Conservation (phyloP, 2,888 invertebrate species). For the Drosophila planitibia region DNA sequence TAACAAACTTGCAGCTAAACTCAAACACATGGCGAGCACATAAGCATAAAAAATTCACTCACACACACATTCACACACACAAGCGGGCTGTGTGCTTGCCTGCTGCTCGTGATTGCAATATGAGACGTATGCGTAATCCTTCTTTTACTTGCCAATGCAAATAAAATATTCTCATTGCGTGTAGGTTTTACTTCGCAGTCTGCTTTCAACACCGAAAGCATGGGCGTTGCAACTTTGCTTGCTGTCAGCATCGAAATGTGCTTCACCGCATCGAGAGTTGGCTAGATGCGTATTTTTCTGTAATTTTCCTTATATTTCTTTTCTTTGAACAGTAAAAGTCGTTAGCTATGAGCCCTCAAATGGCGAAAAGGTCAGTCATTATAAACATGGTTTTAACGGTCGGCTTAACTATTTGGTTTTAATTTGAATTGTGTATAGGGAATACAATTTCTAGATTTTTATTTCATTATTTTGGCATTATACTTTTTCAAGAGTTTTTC, state of each 20-base stretch:
- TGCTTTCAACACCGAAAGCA: slow-evolving; percentile 6
- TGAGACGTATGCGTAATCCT: slow-evolving; percentile 66
- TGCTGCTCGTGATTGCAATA: slow-evolving; percentile 46
- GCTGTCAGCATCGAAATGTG: slow-evolving; percentile 28
- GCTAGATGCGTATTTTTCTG: slow-evolving; percentile 3
- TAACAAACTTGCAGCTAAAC: slow-evolving; percentile 50
- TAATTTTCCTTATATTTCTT: background rate
- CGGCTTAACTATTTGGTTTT: background rate
- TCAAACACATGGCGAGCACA: slow-evolving; percentile 13
- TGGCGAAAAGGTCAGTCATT: background rate
- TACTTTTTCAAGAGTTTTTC: background rate
- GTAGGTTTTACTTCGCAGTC: slow-evolving; percentile 28
- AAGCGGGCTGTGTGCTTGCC: slow-evolving; percentile 12
- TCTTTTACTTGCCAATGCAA: slow-evolving; percentile 29
- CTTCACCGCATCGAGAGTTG: slow-evolving; percentile 11
- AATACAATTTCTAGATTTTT: background rate
- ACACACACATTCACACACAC: background rate
- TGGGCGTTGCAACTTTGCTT: slow-evolving; percentile 35
- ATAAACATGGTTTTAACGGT: background rate
- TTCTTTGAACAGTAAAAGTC: background rate
- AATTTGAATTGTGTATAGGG: background rate
- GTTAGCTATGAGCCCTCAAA: background rate
- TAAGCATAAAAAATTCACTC: slow-evolving; percentile 1
- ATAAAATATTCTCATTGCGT: slow-evolving; percentile 46
- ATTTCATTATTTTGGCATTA: background rate